Base-by-base conservation (phyloP, 2,113 vertebrate species). In the Machaerirhynchus nigripectus region DNA sequence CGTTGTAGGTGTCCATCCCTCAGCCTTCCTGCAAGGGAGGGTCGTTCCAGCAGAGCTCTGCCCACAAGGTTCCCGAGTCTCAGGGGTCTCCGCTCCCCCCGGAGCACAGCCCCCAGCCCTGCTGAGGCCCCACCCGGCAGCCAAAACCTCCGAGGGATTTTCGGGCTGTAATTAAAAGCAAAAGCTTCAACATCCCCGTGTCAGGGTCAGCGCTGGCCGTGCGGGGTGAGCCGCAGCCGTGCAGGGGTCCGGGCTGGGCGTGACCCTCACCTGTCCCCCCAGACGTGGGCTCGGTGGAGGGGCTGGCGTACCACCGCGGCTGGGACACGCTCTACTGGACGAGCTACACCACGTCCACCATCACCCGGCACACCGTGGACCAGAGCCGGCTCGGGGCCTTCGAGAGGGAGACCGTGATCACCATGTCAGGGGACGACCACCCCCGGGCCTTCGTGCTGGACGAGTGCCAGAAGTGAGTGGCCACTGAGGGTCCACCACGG, bases 251-350 rank as follows among this genome's bases (percentile, higher is more conserved):
- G 0, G 57, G 69, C 37, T 70, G 86, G 77, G 31, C 1, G 1
- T 20, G 11, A 75, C 28, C 49, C 42, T 12, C 5, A 2, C 10
- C 9, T 33, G 55, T 61, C 40, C 33, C 69, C 10, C 30, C 42
- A 99, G 99, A 99, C 6, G 99, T 99, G 70, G 99, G 99, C 71
- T 99, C 99, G 0, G 99, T 99, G 89, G 99, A 99, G 96, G 99
- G 99, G n/a, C 97, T 99, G 97, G 99, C 99, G 0, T 99, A 99
- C 97, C 99, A 99, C 96, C 98, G 99, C 0, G 98, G 98, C 88
- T 99, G 99, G 99, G 99, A 99, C 80, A 99, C 99, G 0, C 98
- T 99, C 18, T 99, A 99, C 97, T 99, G 99, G 99, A 99, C 99
- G 6, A 99, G 99, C 97, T 99, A 99, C 93, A 99, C 99, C 28